Evolutionary conservation across 2,797 vertebrate genomes (phyloP), one percentile per base, ranked within the genome.

Genomic region (Meriones psammophilus): DNA sequence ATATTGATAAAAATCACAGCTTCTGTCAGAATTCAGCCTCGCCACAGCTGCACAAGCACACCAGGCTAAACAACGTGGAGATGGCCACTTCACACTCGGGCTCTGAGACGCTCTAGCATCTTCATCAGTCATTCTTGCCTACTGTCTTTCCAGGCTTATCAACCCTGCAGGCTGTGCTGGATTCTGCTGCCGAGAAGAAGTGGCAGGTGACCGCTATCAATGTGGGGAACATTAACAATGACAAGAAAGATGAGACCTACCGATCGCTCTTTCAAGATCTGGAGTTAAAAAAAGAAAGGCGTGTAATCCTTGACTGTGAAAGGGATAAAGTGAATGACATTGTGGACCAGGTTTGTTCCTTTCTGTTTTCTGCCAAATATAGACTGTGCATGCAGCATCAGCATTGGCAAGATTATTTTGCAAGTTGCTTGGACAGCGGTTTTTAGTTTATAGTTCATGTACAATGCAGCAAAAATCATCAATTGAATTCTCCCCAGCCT

Each of bases 171-270:
- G 99, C 99, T 88, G 99, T 99, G 91, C 98, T 99, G 98, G 99
- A 99, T 98, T 99, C 99, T 2, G 99, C 99, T 12, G 99, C 99
- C 12, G 99, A 99, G 97, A 99, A 99, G 98, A 99, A 99, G 98
- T 99, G 99, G 99, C 99, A 99, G 97, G 99, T 99, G 98, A 99
- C 99, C 3, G 99, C 99, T 96, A 99, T 99, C 98, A 99, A 99
- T 33, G 99, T 99, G 97, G 99, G 99, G n/a, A 99, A 99, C 98
- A 99, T 99, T 97, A 99, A 99, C 97, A 99, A 99, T 73, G 99
- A 99, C 98, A 99, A 99, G 97, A 99, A 99, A 98, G 99, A 99
- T 77, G 99, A 99, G 98, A 99, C 99, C 0, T 99, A 99, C 96
- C 99, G 99, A 97, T 99, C 99, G 0, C 99, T 99, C 24, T 99